These are phyloP conservation scores for Maniola hyperantus DNA, from an alignment of 2,888 invertebrate species.

Conservation along the genomic window DNA sequence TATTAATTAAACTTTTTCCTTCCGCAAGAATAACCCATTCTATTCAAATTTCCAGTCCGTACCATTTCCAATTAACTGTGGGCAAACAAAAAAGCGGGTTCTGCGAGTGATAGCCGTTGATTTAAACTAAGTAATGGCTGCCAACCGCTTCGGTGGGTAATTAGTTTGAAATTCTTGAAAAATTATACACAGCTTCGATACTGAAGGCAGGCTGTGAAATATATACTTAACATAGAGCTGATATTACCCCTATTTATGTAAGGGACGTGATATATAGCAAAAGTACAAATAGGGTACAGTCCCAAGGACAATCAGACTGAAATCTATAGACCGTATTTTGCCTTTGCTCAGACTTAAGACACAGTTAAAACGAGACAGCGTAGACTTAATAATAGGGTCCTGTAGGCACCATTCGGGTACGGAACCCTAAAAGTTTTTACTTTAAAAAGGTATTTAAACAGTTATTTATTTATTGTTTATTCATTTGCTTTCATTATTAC, in stretches of 20 bases:
- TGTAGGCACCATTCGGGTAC: too few relatives aligned
- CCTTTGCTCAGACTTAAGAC: too few relatives aligned
- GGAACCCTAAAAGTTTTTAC: too few relatives aligned
- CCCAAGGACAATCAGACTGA: too few relatives aligned
- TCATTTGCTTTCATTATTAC: too few relatives aligned
- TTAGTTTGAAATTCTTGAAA: slow-evolving; percentile 62
- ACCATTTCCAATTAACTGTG: slow-evolving; percentile 29
- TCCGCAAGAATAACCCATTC: neutral
- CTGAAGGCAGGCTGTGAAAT: slow-evolving; percentile 20
- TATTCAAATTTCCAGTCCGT: slow-evolving; percentile 26
- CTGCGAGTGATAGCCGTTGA: slow-evolving; percentile 37
- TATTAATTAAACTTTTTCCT: slow-evolving; percentile 8
- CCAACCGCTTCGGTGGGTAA: slow-evolving; percentile 45
- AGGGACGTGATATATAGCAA: too few relatives aligned
- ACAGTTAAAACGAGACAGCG: too few relatives aligned
- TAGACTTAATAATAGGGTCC: too few relatives aligned
- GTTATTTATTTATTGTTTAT: too few relatives aligned
- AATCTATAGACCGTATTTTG: too few relatives aligned
- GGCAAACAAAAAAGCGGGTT: slow-evolving; percentile 25
- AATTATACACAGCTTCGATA: slow-evolving; percentile 51
- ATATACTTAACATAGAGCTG: slow-evolving; percentile 31
- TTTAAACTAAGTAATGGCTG: slow-evolving; percentile 49
- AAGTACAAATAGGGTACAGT: too few relatives aligned
- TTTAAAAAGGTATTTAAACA: too few relatives aligned
- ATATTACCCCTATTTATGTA: neutral